Conservation (phyloP, 1,140 invertebrate genomes). For the Atopsyche davidsoni region DNA sequence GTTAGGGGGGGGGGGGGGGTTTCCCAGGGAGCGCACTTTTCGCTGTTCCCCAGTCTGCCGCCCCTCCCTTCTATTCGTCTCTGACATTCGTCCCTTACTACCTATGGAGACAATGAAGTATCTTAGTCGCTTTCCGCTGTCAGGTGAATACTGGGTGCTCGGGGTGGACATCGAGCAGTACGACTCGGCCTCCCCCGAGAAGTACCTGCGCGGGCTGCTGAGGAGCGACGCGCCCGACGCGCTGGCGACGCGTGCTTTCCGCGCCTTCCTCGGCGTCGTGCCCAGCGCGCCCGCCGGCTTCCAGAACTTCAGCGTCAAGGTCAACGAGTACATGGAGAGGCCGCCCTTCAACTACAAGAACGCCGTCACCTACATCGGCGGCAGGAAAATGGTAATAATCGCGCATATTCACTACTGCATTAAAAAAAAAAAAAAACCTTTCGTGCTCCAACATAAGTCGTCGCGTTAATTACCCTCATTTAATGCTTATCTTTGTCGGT, state of each 20-base stretch:
- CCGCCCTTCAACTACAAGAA: conserved; percentile 83
- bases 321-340: conserved; percentile 71
- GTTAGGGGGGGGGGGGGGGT: no score
- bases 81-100: no score
- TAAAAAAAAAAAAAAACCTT: no score
- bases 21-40: no score
- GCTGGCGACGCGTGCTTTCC: conserved; percentile 52
- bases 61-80: no score
- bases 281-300: conserved; percentile 65
- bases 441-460: no score
- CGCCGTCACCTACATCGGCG: conserved; percentile 62
- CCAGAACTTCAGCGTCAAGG: conserved; percentile 66
- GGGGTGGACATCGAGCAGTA: conserved; percentile 87
- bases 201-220: conserved; percentile 69
- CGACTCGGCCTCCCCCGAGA: conserved; percentile 63
- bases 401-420: no score
- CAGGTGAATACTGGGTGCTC: conserved; percentile 84
- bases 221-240: conserved; percentile 52
- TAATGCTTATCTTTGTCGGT: no score
- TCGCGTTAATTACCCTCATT: no score
- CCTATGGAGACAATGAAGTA: no score
- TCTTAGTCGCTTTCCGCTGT: no score
- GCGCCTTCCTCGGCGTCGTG: conserved; percentile 67
- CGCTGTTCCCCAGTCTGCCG: no score
- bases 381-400: conserved; percentile 59